A percentile compares a stretch with the other conserved stretches of the same genome.
Conservation (phyloP, 2,888 invertebrate genomes). For the Melieria picta region DNA sequence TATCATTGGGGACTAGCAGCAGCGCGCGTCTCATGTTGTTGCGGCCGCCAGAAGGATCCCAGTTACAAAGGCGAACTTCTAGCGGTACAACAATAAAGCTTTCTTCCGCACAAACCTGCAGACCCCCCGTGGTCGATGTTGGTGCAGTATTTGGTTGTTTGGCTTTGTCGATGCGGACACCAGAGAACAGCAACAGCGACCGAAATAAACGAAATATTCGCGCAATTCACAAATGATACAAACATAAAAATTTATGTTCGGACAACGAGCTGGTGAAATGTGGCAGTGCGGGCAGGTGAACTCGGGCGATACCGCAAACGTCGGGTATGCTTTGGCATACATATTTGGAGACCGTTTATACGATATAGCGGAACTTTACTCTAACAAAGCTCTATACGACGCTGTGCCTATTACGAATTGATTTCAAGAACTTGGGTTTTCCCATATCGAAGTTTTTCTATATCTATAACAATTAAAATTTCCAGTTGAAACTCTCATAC, state of each 20-base stretch:
- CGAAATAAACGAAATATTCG: constrained; percentile 32
- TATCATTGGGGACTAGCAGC: too few relatives aligned
- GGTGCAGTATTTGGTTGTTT: constrained; percentile 27
- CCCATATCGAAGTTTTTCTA: too few relatives aligned
- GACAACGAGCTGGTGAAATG: constrained; percentile 31
- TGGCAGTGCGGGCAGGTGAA: not conserved
- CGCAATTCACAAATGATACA: constrained; percentile 40
- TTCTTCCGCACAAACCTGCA: constrained; percentile 6
- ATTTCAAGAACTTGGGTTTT: too few relatives aligned
- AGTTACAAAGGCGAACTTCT: not conserved
- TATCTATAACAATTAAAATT: too few relatives aligned
- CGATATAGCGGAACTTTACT: too few relatives aligned
- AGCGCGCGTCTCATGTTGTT: constrained; percentile 1
- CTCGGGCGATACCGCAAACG: not conserved
- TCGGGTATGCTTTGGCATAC: too few relatives aligned
- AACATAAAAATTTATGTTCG: constrained; percentile 40
- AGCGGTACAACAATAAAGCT: constrained; percentile 27
- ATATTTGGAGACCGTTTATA: too few relatives aligned
- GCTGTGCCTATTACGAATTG: too few relatives aligned
- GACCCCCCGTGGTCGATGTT: constrained; percentile 32
- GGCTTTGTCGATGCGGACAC: constrained; percentile 13
- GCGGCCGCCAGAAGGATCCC: not conserved
- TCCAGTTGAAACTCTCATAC: too few relatives aligned
- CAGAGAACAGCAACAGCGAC: not conserved
- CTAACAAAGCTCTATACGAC: too few relatives aligned